Evolutionary conservation across 2,888 invertebrate species (phyloP), one percentile per base, ranked within the genome.

Genomic region (Cheiracanthium punctorium): DNA sequence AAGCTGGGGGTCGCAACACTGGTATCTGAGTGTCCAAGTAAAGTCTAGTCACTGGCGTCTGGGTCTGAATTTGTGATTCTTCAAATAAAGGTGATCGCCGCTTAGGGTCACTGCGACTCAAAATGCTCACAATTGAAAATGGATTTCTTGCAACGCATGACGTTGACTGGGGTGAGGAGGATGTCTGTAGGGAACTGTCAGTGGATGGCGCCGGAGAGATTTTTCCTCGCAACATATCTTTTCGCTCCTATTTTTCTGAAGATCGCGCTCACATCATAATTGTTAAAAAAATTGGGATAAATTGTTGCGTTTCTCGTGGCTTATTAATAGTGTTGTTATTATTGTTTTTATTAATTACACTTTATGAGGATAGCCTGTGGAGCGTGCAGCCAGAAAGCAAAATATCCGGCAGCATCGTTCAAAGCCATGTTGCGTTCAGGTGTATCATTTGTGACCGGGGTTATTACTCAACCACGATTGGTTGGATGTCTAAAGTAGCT

Each of bases 101-200:
- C 32, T 88, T 88, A 5, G 87, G 87, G 48, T 88, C 87, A 48
- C 87, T 88, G 5, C 87, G 77, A 67, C 80, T 82, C 14, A 88
- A 52, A 30, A 88, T 88, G 70, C 82, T 82, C 17, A 80, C 82
- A 48, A 88, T 88, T 48, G 87, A 88, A 33, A 88, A 88, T 72
- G 87, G 87, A 43, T 88, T 88, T 65, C 81, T 79, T 12, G 76
- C 81, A 14, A 79, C 71, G 37, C 81, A 81, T 72, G 80, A 81
- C 30, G 81, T 76, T 5, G 76, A 77, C 24, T 80, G 81, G 7
- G 80, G 86, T 8, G 86, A 81, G 10, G 86, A 86, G 80, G 86
- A 86, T 64, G 86, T 86, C 43, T 77, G 77, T 71, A 86, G 70
- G 41, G 86, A 86, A 75, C 86, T 80, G 48, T 86, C 86, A 41